Evolutionary conservation across 2,797 vertebrate species (phyloP), one percentile per base, ranked within the genome.

Genomic region (Ctenosaura bakeri): DNA sequence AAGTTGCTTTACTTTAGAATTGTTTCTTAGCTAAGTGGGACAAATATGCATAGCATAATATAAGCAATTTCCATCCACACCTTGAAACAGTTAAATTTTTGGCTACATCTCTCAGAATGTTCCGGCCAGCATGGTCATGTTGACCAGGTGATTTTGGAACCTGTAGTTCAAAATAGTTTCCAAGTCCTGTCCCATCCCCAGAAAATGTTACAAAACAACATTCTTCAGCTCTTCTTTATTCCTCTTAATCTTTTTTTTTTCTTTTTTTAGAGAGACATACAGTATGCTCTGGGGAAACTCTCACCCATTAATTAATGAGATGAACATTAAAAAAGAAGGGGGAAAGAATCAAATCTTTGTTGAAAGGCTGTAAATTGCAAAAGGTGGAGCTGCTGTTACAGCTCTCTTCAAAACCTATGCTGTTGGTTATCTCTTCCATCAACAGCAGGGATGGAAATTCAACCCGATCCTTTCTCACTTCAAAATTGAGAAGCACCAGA

Each of bases 231-330:
- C 42, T 88, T 71, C 46, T 88, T 54, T 86, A 56, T 6, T 42
- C 24, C 52, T 86, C 52, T 64, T 50, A 64, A 62, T 73, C 24
- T 52, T 64, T 46, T 42, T 42, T 42, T 42, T 46, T 46, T 46
- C 42, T 54, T 56, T 29, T 14, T 85, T 80, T 6, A 54, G 13
- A 76, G 59, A 77, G 2, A 26, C 54, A 64, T 50, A 38, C 78
- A 1, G 87, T 73, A 22, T 90, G 94, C 86, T 94, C 74, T 88
- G 91, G 90, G 94, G 90, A 94, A 96, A 94, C 80, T 90, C 86
- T 92, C 93, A 92, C 90, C 0, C 0, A 84, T 78, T 95, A 95
- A 95, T 96, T 96, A 96, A 96, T 94, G 92, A 93, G 88, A 94
- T 93, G 54, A 92, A 94, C 92, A 90, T 0, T 29, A 92, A 82